Evolutionary conservation across 2,113 vertebrate species (phyloP), one percentile per base, ranked within the genome.

Genomic region (Octodon degus): DNA sequence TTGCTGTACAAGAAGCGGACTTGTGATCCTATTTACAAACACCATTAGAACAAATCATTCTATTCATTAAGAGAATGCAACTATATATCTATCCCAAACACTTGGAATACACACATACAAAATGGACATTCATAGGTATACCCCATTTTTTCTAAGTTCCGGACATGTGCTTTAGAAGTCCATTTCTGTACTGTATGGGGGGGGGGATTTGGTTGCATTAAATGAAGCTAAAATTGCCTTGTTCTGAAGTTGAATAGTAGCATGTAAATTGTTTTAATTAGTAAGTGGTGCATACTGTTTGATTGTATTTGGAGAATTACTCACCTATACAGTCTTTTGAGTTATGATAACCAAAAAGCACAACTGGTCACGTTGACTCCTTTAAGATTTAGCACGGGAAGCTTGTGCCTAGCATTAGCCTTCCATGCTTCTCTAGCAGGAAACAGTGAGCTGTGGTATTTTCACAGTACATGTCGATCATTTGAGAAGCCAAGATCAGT

Each of bases 361-460:
- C 13, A n/a, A 1, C 30, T 74, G 50, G 22, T 72, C 22, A 7
- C 19, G 55, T 63, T 47, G n/a, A 6, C 19, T 14, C 7, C 22
- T 95, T 74, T 86, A 32, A 70, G 27, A 7, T 32, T 74, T 32
- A 76, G 20, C 72, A 20, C 10, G 63, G 58, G 10, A 3, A 50
- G 32, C 43, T 65, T 70, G 89, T 25, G 58, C 10, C 40, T 27
- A 84, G 24, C 68, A 11, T 79, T 93, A 67, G 11, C 47, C 22
- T 86, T 43, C 16, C 27, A 62, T 83, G 20, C 22, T 70, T 89
- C 62, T 84, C 62, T 60, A 12, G n/a, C 76, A 89, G 86, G 47
- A 76, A 96, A 97, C 90, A 93, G 43, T 40, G 19, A 67, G 60
- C 50, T 70, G 76, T 89, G 19, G 3, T 81, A 58, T 92, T 95